Evolutionary conservation across 2,113 vertebrate species (phyloP), one percentile per base, ranked within the genome.

Genomic region (Ceyx melanurus): DNA sequence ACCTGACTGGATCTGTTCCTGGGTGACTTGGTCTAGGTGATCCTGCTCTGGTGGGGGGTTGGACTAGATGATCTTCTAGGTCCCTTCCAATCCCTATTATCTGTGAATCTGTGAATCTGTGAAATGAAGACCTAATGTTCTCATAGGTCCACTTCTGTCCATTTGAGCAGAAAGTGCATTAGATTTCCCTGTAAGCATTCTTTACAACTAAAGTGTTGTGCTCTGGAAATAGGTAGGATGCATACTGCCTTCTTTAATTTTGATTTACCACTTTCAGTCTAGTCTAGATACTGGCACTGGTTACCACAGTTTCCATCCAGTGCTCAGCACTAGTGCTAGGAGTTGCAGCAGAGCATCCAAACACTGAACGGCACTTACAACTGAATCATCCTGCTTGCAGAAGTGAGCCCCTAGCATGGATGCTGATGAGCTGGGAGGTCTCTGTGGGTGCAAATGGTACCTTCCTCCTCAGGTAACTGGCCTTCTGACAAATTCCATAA

Each of bases 391-490:
- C 10, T 37, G 10, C 37, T 37, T 37, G 37, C 11, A 37, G 37
- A 37, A 11, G 8, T 46, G 25, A 82, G 23, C 5, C 18, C 31
- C 3, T 5, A 18, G 15, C 23, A 45, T 0, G 1, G 33, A 29
- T 35, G 6, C 22, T 79, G 67, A 25, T 64, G 45, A 64, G 5
- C 37, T 75, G 15, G 9, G 26, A 66, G 29, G 15, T 78, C 25
- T 68, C 29, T 58, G 62, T 20, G 12, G 28, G 16, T 57, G 31
- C 8, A 45, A 0, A 2, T 0, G 0, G 37, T 37, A 13, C 7
- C 20, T 80, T 68, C 5, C 26, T 17, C 10, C 8, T 50, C 53
- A 48, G 18, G 65, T 64, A 46, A 26, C 28, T 62, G 12, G 9
- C 42, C 31, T 43, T 26, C 11, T 28, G 15, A 50, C 5, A 60